phyloP scores from a whole-genome alignment of 1,140 invertebrate genomes.

The Cephus cinctus region DNA sequence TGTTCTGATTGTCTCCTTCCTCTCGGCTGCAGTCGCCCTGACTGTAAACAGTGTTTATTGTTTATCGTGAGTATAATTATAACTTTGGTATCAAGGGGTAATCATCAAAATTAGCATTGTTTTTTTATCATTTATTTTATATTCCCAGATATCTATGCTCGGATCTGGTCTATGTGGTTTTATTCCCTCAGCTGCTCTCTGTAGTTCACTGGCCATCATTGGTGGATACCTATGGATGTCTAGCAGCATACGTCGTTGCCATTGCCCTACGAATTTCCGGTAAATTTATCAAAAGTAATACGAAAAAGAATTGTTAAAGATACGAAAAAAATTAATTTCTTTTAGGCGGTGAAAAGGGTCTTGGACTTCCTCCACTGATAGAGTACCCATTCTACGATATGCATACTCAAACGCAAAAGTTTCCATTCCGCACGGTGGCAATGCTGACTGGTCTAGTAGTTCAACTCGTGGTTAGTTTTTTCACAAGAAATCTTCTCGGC shows the following conservation, averaged over 20 bases:
- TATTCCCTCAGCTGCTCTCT: slow-evolving; percentile 80
- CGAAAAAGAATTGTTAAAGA: slow-evolving; percentile 13
- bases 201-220: slow-evolving; percentile 70
- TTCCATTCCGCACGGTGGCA: slow-evolving; percentile 61
- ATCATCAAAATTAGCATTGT: not conserved
- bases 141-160: slow-evolving; percentile 65
- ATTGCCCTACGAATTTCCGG: slow-evolving; percentile 67
- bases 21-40: slow-evolving; percentile 73
- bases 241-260: slow-evolving; percentile 67
- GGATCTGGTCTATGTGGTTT: slow-evolving; percentile 78
- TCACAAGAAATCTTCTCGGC: slow-evolving; percentile 59
- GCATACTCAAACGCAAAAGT: slow-evolving; percentile 57
- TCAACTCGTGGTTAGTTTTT: slow-evolving; percentile 59
- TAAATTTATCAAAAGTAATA: slow-evolving; percentile 24
- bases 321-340: slow-evolving; percentile 13
- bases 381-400: slow-evolving; percentile 64
- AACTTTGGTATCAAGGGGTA: no score
- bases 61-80: slow-evolving; percentile 66
- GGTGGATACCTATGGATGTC: slow-evolving; percentile 78
- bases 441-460: slow-evolving; percentile 64
- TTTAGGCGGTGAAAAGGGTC: slow-evolving; percentile 63
- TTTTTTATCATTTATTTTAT: not conserved
- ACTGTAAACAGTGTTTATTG: slow-evolving; percentile 76
- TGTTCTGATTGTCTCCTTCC: slow-evolving; percentile 67
- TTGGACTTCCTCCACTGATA: slow-evolving; percentile 64